Percentiles rank a stretch among this genome's conserved stretches.
Conservation (phyloP, 2,888 invertebrate species). For the Julus scanicus region DNA sequence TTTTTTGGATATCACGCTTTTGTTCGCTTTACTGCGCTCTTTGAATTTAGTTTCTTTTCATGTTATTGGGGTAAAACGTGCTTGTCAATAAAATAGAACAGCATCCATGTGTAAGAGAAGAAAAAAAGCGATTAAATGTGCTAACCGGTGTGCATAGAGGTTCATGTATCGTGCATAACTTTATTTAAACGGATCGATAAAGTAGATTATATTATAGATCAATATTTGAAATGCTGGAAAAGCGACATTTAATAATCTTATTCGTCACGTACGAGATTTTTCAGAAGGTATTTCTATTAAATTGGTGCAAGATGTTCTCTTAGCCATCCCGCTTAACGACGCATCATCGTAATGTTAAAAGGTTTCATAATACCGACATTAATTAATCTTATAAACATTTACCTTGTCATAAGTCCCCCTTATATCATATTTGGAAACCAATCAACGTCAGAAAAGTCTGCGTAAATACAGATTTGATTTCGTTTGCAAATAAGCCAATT, state of each 20-base stretch:
- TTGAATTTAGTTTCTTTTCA: background rate
- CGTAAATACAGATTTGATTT: background rate
- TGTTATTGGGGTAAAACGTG: background rate
- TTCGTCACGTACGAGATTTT: background rate
- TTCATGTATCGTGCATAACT: background rate
- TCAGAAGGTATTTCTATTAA: background rate
- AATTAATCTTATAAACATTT: background rate
- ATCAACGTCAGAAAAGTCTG: background rate
- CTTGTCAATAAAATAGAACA: background rate
- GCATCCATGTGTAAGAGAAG: background rate
- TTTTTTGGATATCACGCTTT: background rate
- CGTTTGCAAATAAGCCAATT: background rate
- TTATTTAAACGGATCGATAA: slow-evolving; percentile 26
- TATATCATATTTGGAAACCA: background rate
- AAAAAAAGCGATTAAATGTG: background rate
- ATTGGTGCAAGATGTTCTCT: background rate
- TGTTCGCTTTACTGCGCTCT: background rate
- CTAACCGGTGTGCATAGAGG: background rate
- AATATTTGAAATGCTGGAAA: slow-evolving; percentile 22
- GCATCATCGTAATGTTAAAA: background rate
- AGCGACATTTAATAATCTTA: background rate
- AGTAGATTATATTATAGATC: slow-evolving; percentile 1
- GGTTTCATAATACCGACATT: background rate
- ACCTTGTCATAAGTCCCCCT: background rate
- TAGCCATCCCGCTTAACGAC: background rate